Conservation (phyloP, 1,140 invertebrate genomes). For the Anadara kagoshimensis region DNA sequence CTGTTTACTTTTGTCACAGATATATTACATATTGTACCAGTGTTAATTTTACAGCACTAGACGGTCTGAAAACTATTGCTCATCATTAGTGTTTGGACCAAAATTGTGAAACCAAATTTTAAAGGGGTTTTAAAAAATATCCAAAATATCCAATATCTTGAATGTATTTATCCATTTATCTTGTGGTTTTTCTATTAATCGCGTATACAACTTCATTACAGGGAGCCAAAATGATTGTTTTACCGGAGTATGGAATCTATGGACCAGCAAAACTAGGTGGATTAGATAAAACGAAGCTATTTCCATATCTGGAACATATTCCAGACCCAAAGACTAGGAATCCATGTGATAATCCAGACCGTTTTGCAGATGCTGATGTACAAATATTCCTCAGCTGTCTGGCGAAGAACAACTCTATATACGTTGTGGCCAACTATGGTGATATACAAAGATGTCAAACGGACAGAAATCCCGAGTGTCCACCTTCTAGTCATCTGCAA, state of each 20-base stretch:
- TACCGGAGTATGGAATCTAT: slow-evolving; percentile 84
- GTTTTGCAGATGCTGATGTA: slow-evolving; percentile 36
- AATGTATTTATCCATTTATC: too few relatives aligned
- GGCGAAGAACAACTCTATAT: slow-evolving; percentile 76
- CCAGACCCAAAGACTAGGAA: slow-evolving; percentile 54
- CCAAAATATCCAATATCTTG: too few relatives aligned
- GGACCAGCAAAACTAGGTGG: slow-evolving; percentile 11
- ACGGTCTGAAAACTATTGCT: too few relatives aligned
- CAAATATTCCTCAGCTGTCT: slow-evolving; percentile 75
- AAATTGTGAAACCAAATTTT: too few relatives aligned
- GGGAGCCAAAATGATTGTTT: slow-evolving; percentile 86
- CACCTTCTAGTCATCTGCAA: slow-evolving; percentile 74
- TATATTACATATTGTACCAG: too few relatives aligned
- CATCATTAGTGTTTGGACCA: too few relatives aligned
- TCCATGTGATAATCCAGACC: slow-evolving; percentile 47
- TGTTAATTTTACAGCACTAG: too few relatives aligned
- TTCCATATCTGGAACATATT: slow-evolving; percentile 59
- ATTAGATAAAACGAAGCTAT: slow-evolving; percentile 28
- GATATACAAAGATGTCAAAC: slow-evolving; percentile 78
- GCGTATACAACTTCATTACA: too few relatives aligned
- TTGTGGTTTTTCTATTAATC: too few relatives aligned
- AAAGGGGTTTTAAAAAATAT: too few relatives aligned
- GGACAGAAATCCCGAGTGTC: slow-evolving; percentile 72
- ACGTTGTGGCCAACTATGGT: slow-evolving; percentile 84
- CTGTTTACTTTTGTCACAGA: too few relatives aligned